A percentile compares a stretch with the other conserved stretches of the same genome.
Evolutionary conservation across 2,888 invertebrate species (phyloP).

Genomic region (Drosophila anomelani): DNA sequence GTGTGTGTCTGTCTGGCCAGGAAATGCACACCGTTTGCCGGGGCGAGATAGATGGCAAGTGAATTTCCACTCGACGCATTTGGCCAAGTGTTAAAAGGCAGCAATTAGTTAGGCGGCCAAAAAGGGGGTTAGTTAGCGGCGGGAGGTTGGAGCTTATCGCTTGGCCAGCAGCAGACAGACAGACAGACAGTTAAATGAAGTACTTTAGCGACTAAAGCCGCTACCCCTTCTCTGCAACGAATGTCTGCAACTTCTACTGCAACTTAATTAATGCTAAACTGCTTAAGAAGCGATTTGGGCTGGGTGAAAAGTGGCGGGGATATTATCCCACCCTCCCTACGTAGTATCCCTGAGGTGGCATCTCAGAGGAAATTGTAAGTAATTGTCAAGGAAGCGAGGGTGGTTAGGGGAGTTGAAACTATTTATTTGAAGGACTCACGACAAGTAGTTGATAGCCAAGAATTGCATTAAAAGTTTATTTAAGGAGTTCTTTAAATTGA

Average conservation of each 20-base stretch:
- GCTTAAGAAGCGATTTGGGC: conserved; percentile 61
- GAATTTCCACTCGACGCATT: conserved; percentile 31
- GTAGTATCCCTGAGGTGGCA: not conserved
- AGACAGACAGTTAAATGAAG: conserved; percentile 71
- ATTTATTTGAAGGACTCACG: not conserved
- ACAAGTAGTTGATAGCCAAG: not conserved
- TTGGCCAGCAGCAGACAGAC: conserved; percentile 74
- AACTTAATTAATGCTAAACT: conserved; percentile 79
- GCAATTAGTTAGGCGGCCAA: conserved; percentile 59
- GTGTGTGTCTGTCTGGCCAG: conserved; percentile 40
- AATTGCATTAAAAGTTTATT: not conserved
- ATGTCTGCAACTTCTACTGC: conserved; percentile 55
- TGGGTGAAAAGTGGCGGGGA: conserved; percentile 3
- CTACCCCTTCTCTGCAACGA: conserved; percentile 1
- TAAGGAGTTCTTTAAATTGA: not conserved
- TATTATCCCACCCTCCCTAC: not conserved
- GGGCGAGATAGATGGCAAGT: conserved; percentile 28
- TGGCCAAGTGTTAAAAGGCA: conserved; percentile 71
- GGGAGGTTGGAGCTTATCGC: conserved; percentile 60
- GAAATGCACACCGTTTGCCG: conserved; percentile 61
- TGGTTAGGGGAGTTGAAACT: not conserved
- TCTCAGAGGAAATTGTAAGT: conserved; percentile 31
- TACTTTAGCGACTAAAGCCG: conserved; percentile 38
- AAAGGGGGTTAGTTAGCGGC: not conserved
- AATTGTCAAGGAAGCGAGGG: not conserved